Evolutionary conservation across 2,888 invertebrate species (phyloP), one percentile per base, ranked within the genome.

Genomic region (Tachina grossa): DNA sequence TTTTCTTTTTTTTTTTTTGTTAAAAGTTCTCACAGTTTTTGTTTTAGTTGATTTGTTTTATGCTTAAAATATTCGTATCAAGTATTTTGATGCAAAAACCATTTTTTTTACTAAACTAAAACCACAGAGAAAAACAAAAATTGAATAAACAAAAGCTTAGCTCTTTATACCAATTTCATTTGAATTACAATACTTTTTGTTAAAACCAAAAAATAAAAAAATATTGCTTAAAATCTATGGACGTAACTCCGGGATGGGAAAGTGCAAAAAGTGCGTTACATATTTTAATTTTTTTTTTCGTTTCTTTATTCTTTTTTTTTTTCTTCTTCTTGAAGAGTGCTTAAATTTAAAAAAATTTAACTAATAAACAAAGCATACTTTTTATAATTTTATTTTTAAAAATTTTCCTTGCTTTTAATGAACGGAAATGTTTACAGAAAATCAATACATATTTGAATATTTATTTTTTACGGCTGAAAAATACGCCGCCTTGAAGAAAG

Each of bases 201-300:
- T 51, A 31, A 31, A 31, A 31, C 2, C 31, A 31, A 31, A 31
- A 31, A 31, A 31, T 31, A 69, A 49, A 81, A 65, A 82, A 72
- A 83, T 63, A 71, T 83, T 72, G 83, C 85, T 89, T 92, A 92
- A 91, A 90, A 91, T 89, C 92, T 92, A 92, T 92, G 92, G 92
- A 92, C 92, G 92, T 92, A 92, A 92, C 92, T 92, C 88, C 90
- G 92, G 92, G 92, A 92, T 92, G 92, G 92, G 92, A 92, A 89
- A 91, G 92, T 92, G 92, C 92, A 91, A 91, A 85, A 83, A 91
- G 91, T 91, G 91, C 91, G 89, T 91, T 90, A 88, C 89, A 87
- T 76, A 75, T 86, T 86, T 75, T 88, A 85, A 87, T 87, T 86
- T 53, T 49, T 31, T n/a, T 41, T 57, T 80, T 80, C 41, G 47